Evolutionary conservation across 2,888 invertebrate species (phyloP), one percentile per base, ranked within the genome.

Genomic region (Hartigia nigra): DNA sequence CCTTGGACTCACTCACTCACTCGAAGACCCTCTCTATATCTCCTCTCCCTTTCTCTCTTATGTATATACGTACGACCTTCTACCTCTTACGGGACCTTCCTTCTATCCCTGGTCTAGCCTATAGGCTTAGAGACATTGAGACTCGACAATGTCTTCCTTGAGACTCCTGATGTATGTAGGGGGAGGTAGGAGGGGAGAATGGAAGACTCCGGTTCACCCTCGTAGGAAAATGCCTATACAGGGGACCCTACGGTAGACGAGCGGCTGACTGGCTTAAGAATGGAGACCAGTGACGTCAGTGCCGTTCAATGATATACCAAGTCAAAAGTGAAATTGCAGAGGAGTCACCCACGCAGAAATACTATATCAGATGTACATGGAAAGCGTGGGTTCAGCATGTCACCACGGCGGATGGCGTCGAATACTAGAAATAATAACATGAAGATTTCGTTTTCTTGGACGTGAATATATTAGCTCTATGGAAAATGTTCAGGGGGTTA

Each of bases 41-140:
- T 14, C 12, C n/a, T 23, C 72, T 72, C 34, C 72, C 72, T 34
- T 31, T 2, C 72, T 72, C 72, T 34, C 32, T 23, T 9, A 12
- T 34, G 31, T 72, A 72, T 72, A 72, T 31, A 72, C 72, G 55
- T 55, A 55, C 55, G 55, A 55, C 55, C 55, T 55, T 55, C 55
- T 55, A 23, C 55, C 55, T 55, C 55, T 55, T 55, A 55, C 55
- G 55, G 55, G 55, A 55, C 55, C 55, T 55, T 55, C 55, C 55
- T 55, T 55, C 23, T 55, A 23, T 55, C 23, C 55, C 55, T 23
- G 55, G 55, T 23, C 55, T 55, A 55, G 55, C 55, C 55, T 55
- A 55, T 55, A 55, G 55, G 55, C 55, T 55, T 55, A 55, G 55
- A 55, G 55, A 55, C 55, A 55, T 55, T 55, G 55, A 55, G 55